Percentiles rank a stretch among this genome's conserved stretches.
phyloP scores from a whole-genome alignment of 2,888 invertebrate species.

The Rhagophthalmus giganteus region DNA sequence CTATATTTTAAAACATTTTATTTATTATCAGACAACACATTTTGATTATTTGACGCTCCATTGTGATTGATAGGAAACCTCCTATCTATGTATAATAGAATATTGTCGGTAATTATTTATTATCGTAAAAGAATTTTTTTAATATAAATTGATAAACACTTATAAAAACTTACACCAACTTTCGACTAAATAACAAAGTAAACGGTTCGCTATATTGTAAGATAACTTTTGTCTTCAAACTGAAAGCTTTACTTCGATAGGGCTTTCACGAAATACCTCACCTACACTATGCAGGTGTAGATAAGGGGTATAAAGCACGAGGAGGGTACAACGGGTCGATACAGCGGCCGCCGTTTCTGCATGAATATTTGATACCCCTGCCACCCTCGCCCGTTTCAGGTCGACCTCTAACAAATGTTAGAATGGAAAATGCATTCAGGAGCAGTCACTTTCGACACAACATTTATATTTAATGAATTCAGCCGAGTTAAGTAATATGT shows the following conservation, averaged over 20 bases:
- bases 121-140: too few species aligned
- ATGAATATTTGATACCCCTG: slow-evolving; percentile 53
- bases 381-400: slow-evolving; percentile 32
- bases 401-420: slow-evolving; percentile 36
- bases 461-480: background rate
- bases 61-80: too few species aligned
- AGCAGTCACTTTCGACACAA: slow-evolving; percentile 10
- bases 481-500: background rate
- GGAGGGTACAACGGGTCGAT: slow-evolving; percentile 44
- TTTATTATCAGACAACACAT: too few species aligned
- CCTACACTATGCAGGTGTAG: slow-evolving; percentile 32
- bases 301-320: slow-evolving; percentile 28
- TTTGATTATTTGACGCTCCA: too few species aligned
- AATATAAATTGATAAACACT: too few species aligned
- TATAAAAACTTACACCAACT: too few species aligned
- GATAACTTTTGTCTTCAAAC: background rate
- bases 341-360: slow-evolving; percentile 49
- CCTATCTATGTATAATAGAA: too few species aligned
- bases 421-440: slow-evolving; percentile 22
- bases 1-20: too few species aligned
- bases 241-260: slow-evolving; percentile 7
- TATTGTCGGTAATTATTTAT: too few species aligned
- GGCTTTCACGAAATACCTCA: slow-evolving; percentile 19
- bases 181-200: too few species aligned
- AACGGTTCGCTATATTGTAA: too few species aligned